phyloP scores from a whole-genome alignment of 23 tunicate species.

The Phallusia fumigata region DNA sequence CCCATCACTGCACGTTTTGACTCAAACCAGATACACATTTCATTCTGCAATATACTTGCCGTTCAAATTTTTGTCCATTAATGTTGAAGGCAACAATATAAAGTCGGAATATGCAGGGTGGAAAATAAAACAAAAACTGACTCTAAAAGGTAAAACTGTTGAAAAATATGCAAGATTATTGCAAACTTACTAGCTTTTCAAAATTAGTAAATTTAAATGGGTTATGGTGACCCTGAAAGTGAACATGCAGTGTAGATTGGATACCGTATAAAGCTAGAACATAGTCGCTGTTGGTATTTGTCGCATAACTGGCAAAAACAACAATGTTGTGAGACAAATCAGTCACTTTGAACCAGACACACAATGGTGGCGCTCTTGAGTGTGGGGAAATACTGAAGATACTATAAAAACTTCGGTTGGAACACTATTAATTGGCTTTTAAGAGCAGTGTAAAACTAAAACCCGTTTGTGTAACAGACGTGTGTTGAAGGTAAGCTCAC shows the following conservation, averaged over 20 bases:
- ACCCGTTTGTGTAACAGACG: no score
- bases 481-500: no score
- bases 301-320: neutral
- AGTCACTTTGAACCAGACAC: neutral
- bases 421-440: no score
- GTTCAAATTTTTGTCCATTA: neutral
- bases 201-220: neutral
- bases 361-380: slow-evolving; percentile 11
- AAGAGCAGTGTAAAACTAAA: no score
- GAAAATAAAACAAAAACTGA: no score
- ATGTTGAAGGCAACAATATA: neutral
- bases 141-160: no score
- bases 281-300: neutral
- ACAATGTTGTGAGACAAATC: neutral
- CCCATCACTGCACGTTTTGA: neutral
- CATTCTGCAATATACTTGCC: neutral
- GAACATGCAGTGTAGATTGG: neutral
- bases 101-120: no score
- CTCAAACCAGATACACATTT: neutral
- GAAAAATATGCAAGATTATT: no score
- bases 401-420: neutral
- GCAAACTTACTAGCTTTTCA: no score
- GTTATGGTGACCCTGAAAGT: no score
- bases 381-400: neutral
- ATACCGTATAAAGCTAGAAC: neutral